Evolutionary conservation across 2,797 vertebrate species (phyloP), one percentile per base, ranked within the genome.

Genomic region (Leptodactylus fallax): DNA sequence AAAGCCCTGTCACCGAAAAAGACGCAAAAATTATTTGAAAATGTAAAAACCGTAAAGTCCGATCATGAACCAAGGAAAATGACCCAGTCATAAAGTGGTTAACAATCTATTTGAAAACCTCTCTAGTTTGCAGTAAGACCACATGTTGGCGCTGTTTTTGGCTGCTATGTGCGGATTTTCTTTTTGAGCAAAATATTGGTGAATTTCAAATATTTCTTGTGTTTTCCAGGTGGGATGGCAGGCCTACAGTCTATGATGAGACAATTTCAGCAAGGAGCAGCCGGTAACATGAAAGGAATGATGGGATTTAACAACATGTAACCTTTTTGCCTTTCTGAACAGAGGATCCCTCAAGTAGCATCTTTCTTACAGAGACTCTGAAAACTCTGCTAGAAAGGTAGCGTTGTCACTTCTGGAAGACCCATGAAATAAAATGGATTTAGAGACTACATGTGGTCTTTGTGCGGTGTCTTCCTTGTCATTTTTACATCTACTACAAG

Each of bases 281-380:
- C 98, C 61, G 98, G 98, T 53, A 99, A 99, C 92, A 99, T 99
- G 97, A 99, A 99, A 94, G 98, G 98, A 95, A 99, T 99, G 98
- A 99, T 99, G 98, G 98, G 98, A 94, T 99, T 99, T 93, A 99
- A 99, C 94, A 99, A 99, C 92, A 99, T 99, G 98, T 99, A 95
- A 98, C 95, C 93, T 3, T 74, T 71, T 93, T 88, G 92, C 90
- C 92, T 95, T 77, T 95, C 96, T 95, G 17, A 21, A 53, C 53
- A 53, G 16, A 72, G 55, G 65, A 77, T 80, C 17, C 76, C 58
- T 27, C 55, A 27, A 5, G 65, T 19, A 67, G n/a, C 72, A 17
- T 83, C 79, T 63, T 81, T 65, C 36, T 23, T 4, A 12, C 36
- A 51, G 27, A 60, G 74, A 60, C 77, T 65, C 83, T 16, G 14